A percentile compares a stretch with the other conserved stretches of the same genome.
phyloP scores from a whole-genome alignment of 2,113 vertebrate species.

The Odocoileus virginianus region DNA sequence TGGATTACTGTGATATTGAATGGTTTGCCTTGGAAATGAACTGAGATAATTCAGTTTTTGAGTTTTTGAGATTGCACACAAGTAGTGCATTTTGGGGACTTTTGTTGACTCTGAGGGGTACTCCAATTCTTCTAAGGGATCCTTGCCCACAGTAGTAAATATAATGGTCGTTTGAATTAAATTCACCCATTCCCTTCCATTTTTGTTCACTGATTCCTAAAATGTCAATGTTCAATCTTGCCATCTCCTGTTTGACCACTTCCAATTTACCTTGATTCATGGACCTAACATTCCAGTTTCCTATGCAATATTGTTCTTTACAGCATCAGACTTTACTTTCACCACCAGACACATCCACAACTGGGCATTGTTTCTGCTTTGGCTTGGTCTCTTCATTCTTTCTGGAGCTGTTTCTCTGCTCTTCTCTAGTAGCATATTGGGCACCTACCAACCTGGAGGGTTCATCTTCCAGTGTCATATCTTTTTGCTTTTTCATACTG shows the following conservation, averaged over 20 bases:
- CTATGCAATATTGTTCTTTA: neutral
- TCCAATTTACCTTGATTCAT: neutral
- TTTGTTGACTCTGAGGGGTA: no score
- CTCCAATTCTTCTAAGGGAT: no score
- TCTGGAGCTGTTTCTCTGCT: neutral
- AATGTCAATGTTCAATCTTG: neutral
- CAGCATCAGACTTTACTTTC: neutral
- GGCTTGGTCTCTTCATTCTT: neutral
- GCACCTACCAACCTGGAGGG: no score
- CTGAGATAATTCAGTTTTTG: neutral
- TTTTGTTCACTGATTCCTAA: neutral
- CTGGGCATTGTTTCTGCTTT: neutral
- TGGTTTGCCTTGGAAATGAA: neutral
- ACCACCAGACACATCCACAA: neutral
- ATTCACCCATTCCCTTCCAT: neutral
- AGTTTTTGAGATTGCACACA: neutral
- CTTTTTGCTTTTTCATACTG: no score
- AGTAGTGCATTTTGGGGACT: neutral
- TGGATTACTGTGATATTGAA: neutral
- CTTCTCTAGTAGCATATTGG: no score
- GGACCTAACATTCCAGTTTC: neutral
- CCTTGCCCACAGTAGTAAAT: neutral
- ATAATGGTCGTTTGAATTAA: neutral
- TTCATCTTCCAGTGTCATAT: no score
- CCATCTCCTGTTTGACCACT: neutral